Evolutionary conservation across 2,797 vertebrate species (phyloP).

Genomic region (Podarcis lilfordi): DNA sequence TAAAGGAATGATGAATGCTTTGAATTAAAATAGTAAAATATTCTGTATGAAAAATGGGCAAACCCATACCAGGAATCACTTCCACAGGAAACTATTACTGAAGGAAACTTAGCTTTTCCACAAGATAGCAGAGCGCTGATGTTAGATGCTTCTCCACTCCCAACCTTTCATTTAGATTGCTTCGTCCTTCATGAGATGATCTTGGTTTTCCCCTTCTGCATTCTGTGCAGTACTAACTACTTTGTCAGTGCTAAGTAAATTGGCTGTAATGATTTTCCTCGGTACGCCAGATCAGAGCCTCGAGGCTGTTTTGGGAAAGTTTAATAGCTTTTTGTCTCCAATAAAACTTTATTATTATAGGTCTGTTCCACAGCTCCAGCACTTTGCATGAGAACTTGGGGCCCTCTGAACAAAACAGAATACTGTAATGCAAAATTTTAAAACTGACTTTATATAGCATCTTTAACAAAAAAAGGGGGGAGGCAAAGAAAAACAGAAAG

Average conservation of each 20-base stretch:
- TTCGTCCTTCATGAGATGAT: slow-evolving; percentile 30
- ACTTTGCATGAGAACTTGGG: background rate
- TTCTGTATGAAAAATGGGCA: slow-evolving; percentile 32
- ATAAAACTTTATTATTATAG: slow-evolving; percentile 1
- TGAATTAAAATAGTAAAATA: slow-evolving; percentile 18
- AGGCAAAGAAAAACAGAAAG: too few relatives aligned
- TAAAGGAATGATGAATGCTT: background rate
- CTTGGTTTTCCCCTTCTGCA: slow-evolving; percentile 39
- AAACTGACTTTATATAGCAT: too few relatives aligned
- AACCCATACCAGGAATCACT: slow-evolving; percentile 40
- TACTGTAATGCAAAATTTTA: too few relatives aligned
- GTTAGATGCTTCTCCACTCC: slow-evolving; percentile 33
- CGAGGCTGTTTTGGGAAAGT: slow-evolving; percentile 1
- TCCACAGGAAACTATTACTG: slow-evolving; percentile 42
- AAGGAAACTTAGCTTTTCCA: slow-evolving; percentile 32
- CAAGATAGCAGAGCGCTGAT: slow-evolving; percentile 21
- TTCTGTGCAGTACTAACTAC: slow-evolving; percentile 10
- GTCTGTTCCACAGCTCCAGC: background rate
- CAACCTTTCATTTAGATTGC: slow-evolving; percentile 32
- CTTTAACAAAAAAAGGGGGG: too few relatives aligned
- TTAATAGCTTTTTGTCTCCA: background rate
- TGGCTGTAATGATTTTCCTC: slow-evolving; percentile 29
- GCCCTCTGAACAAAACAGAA: background rate
- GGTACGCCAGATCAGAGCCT: background rate
- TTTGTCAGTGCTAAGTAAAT: slow-evolving; percentile 35